Evolutionary conservation across 2,888 invertebrate species (phyloP).

Genomic region (Cylindroiulus punctatus): DNA sequence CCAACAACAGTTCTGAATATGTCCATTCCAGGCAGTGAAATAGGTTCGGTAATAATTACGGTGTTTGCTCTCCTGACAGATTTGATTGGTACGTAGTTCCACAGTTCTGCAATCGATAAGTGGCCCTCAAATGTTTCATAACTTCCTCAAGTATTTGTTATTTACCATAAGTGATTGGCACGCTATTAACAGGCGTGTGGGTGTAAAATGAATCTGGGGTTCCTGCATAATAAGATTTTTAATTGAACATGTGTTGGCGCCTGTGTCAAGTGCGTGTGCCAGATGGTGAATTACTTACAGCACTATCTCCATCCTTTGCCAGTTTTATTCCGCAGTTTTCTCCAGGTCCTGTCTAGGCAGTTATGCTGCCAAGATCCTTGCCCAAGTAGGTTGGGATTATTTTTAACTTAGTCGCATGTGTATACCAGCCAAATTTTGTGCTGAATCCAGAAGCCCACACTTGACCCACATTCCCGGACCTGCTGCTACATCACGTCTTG

Average conservation of each 20-base stretch:
- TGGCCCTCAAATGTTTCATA: not conserved
- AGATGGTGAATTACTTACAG: not conserved
- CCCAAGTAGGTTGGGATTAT: constrained; percentile 14
- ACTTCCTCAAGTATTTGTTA: not conserved
- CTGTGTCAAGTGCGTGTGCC: not conserved
- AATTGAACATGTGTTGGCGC: not conserved
- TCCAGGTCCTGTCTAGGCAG: not conserved
- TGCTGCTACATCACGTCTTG: constrained; percentile 2
- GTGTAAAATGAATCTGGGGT: not conserved
- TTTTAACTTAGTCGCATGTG: not conserved
- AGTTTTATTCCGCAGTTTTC: not conserved
- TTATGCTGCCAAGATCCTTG: not conserved
- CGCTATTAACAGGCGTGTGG: not conserved
- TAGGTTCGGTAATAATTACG: too few relatives aligned
- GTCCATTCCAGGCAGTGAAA: too few relatives aligned
- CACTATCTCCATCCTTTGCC: not conserved
- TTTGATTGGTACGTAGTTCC: too few relatives aligned
- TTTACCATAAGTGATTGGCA: not conserved
- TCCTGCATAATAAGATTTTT: not conserved
- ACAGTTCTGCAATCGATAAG: not conserved
- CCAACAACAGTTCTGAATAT: too few relatives aligned
- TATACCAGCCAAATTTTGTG: not conserved
- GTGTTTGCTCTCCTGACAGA: too few relatives aligned
- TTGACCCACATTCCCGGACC: constrained; percentile 22
- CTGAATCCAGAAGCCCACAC: constrained; percentile 34